Evolutionary conservation across 2,888 invertebrate genomes (phyloP).

Genomic region (Perizoma flavofasciatum): DNA sequence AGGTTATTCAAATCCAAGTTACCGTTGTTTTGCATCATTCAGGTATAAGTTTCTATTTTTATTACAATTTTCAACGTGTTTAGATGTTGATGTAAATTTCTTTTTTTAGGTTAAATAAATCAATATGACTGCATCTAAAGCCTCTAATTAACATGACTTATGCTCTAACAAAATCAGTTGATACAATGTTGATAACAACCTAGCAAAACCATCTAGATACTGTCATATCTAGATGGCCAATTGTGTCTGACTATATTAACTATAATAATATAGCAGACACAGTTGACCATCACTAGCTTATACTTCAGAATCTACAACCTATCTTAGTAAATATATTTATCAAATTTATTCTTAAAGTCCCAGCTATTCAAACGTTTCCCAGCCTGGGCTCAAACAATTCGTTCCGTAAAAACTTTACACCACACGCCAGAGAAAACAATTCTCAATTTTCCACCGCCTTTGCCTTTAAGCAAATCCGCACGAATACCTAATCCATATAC

Average conservation of each 20-base stretch:
- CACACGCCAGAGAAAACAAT: slow-evolving; percentile 72
- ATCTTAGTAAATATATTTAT: background rate
- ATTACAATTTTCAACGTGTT: slow-evolving; percentile 21
- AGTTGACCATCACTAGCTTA: no score
- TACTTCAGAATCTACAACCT: no score
- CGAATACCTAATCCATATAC: slow-evolving; percentile 76
- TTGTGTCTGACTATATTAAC: no score
- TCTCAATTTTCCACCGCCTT: slow-evolving; percentile 69
- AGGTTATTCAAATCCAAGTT: slow-evolving; percentile 42
- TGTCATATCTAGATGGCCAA: no score
- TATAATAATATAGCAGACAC: no score
- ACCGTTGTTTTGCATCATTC: slow-evolving; percentile 54
- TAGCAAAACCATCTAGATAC: no score
- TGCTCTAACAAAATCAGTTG: no score
- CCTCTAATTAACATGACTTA: no score
- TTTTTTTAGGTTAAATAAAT: slow-evolving; percentile 36
- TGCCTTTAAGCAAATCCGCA: slow-evolving; percentile 75
- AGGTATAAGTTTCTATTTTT: slow-evolving; percentile 64
- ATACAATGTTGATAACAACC: no score
- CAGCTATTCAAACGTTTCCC: slow-evolving; percentile 13
- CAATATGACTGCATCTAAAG: no score
- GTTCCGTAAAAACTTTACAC: slow-evolving; percentile 59
- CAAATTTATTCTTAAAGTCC: slow-evolving; percentile 6
- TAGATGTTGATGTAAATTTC: slow-evolving; percentile 35
- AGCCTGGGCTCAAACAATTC: slow-evolving; percentile 49